Evolutionary conservation across 2,113 vertebrate genomes (phyloP).

Genomic region (Aldabrachelys gigantea): DNA sequence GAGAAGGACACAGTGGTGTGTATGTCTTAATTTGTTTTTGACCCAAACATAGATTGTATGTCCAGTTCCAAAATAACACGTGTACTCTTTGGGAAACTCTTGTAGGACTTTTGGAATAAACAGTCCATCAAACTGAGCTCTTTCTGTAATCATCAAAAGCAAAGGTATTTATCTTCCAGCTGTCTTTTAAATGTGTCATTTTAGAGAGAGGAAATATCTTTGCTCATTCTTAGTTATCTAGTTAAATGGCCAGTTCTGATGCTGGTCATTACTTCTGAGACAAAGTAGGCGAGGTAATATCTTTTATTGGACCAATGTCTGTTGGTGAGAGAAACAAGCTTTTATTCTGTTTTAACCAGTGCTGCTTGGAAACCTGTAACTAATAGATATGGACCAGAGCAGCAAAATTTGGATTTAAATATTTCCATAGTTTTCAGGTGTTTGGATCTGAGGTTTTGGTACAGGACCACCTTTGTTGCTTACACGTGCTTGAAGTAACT

Average conservation of each 20-base stretch:
- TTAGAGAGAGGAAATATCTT: background rate
- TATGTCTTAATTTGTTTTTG: background rate
- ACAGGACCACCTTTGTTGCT: background rate
- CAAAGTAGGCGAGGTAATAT: background rate
- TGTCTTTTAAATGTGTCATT: background rate
- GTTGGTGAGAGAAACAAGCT: background rate
- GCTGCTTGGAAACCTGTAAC: background rate
- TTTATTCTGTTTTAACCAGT: background rate
- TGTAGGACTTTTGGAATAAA: constrained; percentile 84
- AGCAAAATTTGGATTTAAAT: background rate
- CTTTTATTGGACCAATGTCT: background rate
- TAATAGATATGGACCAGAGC: background rate
- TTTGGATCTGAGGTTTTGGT: background rate
- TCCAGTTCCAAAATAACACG: background rate
- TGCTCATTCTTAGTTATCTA: background rate
- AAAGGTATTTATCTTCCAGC: constrained; percentile 77
- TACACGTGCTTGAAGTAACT: background rate
- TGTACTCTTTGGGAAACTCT: background rate
- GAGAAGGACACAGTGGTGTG: constrained; percentile 82
- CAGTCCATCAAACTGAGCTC: constrained; percentile 78
- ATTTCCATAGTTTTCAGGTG: background rate
- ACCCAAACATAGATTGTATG: accelerated
- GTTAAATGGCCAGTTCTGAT: background rate
- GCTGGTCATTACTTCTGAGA: background rate
- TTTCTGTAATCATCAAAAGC: constrained; percentile 81